Base-by-base conservation (phyloP, 2,888 invertebrate species). In the Caenorhabditis panamensis region DNA sequence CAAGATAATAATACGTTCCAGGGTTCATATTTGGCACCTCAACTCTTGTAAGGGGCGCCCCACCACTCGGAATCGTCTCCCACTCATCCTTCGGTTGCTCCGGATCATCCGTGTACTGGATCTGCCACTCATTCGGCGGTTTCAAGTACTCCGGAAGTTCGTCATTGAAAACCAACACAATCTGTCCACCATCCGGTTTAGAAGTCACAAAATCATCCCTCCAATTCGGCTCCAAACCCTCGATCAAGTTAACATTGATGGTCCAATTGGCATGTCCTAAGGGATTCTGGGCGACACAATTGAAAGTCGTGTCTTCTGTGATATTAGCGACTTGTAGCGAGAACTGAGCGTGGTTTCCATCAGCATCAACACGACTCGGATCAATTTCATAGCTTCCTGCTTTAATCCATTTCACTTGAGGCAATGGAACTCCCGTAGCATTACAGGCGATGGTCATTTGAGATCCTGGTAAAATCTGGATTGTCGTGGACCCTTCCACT, bases 251-350 rank as follows among this genome's bases (percentile, higher is more conserved):
- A 6, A 90, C 84, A 31, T 85, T 66, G 47, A 90, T 90, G 1
- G 90, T 90, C 90, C 90, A 90, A 44, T 90, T 90, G n/a, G 90
- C 90, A 6, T 82, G 81, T 49, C 90, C 90, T 28, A 90, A 81
- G 13, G 89, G 89, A 77, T 90, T 90, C 59, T 89, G 87, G 1
- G 90, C 90, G 6, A 90, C 79, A 73, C 90, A 90, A 58, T 87
- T 87, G 85, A 90, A 90, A 6, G 86, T 87, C 1, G 90, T 87
- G 64, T 90, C 88, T 58, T 90, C 89, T 9, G 88, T 90, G 58
- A 90, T 85, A 67, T 90, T 90, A n/a, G 84, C 81, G 1, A 90
- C 87, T 62, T 86, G 82, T 41, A 90, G 83, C 9, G 89, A 89
- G 83, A 90, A 90, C 49, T 80, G 76, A 8, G 87, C 88, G 41